Percentiles rank a stretch among this genome's conserved stretches.
These are phyloP conservation scores for Pachycephala philippinensis DNA, from an alignment of 2,113 vertebrate species.

Conservation along the genomic window DNA sequence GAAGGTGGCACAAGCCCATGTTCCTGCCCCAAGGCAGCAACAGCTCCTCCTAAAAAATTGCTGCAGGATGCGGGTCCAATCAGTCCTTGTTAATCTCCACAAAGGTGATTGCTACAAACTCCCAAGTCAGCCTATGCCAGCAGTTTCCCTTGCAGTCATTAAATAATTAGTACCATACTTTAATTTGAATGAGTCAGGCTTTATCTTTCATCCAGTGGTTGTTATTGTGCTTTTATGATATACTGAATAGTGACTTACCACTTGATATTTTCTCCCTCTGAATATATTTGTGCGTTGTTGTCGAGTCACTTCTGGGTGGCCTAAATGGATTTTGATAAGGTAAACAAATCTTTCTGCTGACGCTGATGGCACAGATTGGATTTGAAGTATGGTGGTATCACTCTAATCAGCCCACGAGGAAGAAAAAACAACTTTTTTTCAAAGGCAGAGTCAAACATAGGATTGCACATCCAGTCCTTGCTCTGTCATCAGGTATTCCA, in stretches of 20 bases:
- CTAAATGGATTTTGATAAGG: slow-evolving; percentile 35
- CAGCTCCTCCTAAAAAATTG: not conserved
- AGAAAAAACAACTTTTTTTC: not conserved
- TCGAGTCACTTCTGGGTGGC: slow-evolving; percentile 5
- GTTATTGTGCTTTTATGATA: not conserved
- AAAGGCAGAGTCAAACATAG: not conserved
- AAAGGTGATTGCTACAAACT: not conserved
- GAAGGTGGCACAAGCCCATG: not conserved
- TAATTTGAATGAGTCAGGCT: not conserved
- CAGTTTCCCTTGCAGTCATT: not conserved
- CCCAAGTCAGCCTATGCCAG: not conserved
- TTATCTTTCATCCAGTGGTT: not conserved
- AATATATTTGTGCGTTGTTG: not conserved
- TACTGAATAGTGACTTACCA: not conserved
- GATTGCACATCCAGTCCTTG: not conserved
- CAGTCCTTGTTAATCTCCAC: not conserved
- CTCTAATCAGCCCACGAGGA: not conserved
- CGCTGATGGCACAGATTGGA: not conserved
- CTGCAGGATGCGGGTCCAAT: not conserved
- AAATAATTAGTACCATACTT: slow-evolving; percentile 15
- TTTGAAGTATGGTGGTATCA: not conserved
- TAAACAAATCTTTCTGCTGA: slow-evolving; percentile 49
- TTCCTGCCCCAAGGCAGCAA: not conserved
- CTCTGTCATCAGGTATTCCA: not conserved
- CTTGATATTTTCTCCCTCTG: not conserved